phyloP scores from a whole-genome alignment of 2,113 vertebrate genomes.

The Picathartes gymnocephalus region DNA sequence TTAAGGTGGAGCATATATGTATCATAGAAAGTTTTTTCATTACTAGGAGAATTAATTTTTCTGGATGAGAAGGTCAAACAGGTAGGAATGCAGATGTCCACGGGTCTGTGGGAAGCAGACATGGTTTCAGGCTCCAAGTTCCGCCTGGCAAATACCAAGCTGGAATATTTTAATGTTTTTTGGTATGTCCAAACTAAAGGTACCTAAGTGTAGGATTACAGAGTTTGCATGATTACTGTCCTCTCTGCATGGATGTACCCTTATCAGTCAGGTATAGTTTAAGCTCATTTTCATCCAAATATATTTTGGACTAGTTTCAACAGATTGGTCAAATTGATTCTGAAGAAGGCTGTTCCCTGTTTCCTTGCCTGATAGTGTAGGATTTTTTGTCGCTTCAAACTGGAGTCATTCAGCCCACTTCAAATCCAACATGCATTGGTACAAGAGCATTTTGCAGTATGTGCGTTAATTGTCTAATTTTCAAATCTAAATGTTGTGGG shows the following conservation, averaged over 20 bases:
- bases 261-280: neutral
- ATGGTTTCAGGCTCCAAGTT: neutral
- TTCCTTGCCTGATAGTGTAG: neutral
- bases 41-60: slow-evolving; percentile 38
- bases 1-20: slow-evolving; percentile 2
- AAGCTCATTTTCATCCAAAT: neutral
- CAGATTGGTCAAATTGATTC: neutral
- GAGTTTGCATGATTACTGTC: neutral
- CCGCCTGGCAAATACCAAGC: neutral
- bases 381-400: neutral
- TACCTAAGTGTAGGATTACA: neutral
- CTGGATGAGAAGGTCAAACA: neutral
- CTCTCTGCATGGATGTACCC: neutral
- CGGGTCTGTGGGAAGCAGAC: neutral
- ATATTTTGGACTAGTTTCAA: neutral
- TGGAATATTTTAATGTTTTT: neutral
- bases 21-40: slow-evolving; percentile 3
- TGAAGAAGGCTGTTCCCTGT: neutral
- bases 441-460: accelerated
- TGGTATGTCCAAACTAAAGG: neutral
- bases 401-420: neutral
- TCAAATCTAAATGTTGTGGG: neutral
- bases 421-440: neutral
- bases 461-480: neutral
- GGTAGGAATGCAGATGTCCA: neutral